Base-by-base conservation (phyloP, 1,140 invertebrate species). In the Marisa cornuarietis region DNA sequence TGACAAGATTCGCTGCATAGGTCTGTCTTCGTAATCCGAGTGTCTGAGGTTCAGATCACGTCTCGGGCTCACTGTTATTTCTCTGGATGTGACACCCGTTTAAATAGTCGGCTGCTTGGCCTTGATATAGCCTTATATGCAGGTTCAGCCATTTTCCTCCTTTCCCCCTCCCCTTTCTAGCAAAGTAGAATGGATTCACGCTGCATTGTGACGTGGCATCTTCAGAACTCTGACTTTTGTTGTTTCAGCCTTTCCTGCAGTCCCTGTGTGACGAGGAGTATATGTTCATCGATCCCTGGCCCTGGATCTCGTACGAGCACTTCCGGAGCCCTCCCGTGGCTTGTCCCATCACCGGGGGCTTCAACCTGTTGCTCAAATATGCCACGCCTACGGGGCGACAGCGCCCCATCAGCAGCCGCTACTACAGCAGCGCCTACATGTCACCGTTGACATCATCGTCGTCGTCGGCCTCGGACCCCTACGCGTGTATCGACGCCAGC, bases 221-320 rank as follows among this genome's bases (percentile, higher is more conserved):
- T 58, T 18, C 54, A 58, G 4, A 58, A 6, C 16, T 2, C 54
- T 58, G 16, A 18, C 16, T 8, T 18, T 58, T 58, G 4, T n/a
- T 54, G 52, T 58, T 58, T 58, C 54, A 58, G n/a, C 18, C 20
- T 6, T 79, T 24, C 71, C 6, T 79, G 71, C 16, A 62, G 9
- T 65, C 52, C 31, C 76, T 77, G 76, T 81, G 80, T 69, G 51
- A 78, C 63, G 66, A 65, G 18, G 61, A 78, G 8, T 78, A 74
- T 51, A 72, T 78, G 71, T 22, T 63, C 49, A 63, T 81, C 20
- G 80, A 78, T 20, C 71, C 80, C 20, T 81, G 80, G 80, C 80
- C 80, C n/a, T 81, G 80, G 80, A 81, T 81, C 65, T 78, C 76
- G 16, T 62, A 81, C 42, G 80, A 81, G 65, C 71, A 81, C 22